Conservation (phyloP, 2,797 vertebrate species). For the Trematomus bernacchii region DNA sequence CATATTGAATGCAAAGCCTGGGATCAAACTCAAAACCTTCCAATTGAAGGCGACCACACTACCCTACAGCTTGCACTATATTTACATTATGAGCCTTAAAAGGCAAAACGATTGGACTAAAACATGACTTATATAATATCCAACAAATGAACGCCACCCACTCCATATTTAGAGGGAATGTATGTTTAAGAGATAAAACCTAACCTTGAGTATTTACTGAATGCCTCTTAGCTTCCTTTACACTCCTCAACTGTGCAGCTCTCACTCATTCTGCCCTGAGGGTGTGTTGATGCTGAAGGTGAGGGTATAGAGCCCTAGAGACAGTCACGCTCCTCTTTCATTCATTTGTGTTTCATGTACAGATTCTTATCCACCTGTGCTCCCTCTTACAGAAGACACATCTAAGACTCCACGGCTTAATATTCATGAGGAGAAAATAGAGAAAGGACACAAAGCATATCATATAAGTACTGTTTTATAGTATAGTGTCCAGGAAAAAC, state of each 20-base stretch:
- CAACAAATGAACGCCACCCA: neutral
- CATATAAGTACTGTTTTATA: slow-evolving; percentile 29
- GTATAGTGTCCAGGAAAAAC: slow-evolving; percentile 17
- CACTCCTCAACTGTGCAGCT: slow-evolving; percentile 50
- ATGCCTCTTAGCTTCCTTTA: slow-evolving; percentile 58
- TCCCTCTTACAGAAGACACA: slow-evolving; percentile 40
- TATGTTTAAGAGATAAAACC: slow-evolving; percentile 65
- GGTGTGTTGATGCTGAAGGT: slow-evolving; percentile 63
- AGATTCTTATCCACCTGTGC: slow-evolving; percentile 62
- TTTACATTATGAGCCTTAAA: too few species aligned
- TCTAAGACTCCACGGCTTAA: slow-evolving; percentile 43
- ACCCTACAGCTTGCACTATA: too few species aligned
- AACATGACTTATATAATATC: too few species aligned
- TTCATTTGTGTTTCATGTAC: slow-evolving; percentile 71
- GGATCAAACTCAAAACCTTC: too few species aligned
- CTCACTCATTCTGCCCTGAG: slow-evolving; percentile 63
- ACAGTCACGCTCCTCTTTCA: slow-evolving; percentile 59
- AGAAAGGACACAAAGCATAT: slow-evolving; percentile 20
- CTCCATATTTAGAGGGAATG: slow-evolving; percentile 32
- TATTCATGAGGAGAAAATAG: slow-evolving; percentile 52
- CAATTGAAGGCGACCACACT: too few species aligned
- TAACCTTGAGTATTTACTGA: slow-evolving; percentile 75
- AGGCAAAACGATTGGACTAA: neutral
- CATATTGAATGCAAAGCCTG: too few species aligned
- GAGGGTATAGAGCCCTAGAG: slow-evolving; percentile 56